Evolutionary conservation across 1,140 invertebrate genomes (phyloP).

Genomic region (Drosophila seguyi): DNA sequence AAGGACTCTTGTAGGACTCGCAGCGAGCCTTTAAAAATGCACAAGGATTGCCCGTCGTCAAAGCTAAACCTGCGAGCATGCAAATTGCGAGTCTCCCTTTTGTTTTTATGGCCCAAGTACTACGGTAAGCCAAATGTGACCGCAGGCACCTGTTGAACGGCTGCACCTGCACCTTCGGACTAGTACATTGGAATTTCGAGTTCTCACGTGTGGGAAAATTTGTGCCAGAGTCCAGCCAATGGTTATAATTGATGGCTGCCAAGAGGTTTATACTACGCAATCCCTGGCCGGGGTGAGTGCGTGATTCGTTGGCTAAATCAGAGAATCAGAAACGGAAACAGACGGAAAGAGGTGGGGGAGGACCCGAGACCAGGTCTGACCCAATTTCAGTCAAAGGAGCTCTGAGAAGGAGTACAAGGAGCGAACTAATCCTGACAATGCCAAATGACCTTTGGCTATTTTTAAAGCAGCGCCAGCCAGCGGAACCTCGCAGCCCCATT

Average conservation of each 20-base stretch:
- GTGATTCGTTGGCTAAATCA: conserved; percentile 22
- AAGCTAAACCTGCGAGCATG: conserved; percentile 48
- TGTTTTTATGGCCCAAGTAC: conserved; percentile 2
- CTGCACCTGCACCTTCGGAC: not conserved
- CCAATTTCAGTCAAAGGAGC: conserved; percentile 42
- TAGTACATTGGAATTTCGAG: conserved; percentile 16
- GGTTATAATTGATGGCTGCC: conserved; percentile 45
- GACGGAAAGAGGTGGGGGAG: conserved; percentile 45
- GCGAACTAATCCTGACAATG: conserved; percentile 68
- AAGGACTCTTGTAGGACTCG: conserved; percentile 39
- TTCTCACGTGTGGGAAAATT: conserved; percentile 20
- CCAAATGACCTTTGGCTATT: conserved; percentile 79
- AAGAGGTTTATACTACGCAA: conserved; percentile 24
- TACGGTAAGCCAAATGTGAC: conserved; percentile 33
- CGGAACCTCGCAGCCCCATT: conserved; percentile 47
- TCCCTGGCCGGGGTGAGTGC: conserved; percentile 28
- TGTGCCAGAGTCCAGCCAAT: conserved; percentile 17
- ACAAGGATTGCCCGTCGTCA: conserved; percentile 36
- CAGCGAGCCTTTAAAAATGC: conserved; percentile 44
- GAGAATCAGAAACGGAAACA: conserved; percentile 61
- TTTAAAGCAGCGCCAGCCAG: conserved; percentile 43
- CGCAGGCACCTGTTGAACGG: conserved; percentile 66
- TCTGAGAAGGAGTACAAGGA: too few relatives aligned
- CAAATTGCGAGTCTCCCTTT: conserved; percentile 36
- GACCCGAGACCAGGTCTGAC: conserved; percentile 57